Evolutionary conservation across 2,888 invertebrate species (phyloP), one percentile per base, ranked within the genome.

Genomic region (Zeuzera pyrina): DNA sequence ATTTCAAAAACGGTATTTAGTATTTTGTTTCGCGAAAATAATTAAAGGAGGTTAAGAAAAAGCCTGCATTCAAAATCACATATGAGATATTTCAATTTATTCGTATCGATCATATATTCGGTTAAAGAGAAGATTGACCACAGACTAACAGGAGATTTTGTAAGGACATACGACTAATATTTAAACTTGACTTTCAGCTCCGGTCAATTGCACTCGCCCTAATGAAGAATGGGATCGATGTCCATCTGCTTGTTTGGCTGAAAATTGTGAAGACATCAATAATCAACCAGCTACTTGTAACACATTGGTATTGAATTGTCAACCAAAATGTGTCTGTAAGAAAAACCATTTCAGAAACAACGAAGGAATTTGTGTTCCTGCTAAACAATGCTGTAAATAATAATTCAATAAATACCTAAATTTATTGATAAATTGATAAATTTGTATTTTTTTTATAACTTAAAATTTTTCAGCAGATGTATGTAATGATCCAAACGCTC

Each of bases 291-390:
- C 22, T 1, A 33, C 35, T 0, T 66, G 67, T 39, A 52, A 66
- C 30, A 51, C 59, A 1, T 33, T 58, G 1, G 16, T 59, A 1
- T 34, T 50, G 12, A 57, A 62, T 24, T 67, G 67, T 39, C 37
- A 59, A 7, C 67, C 68, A 16, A 39, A 30, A 27, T 66, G 67
- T 30, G 36, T 51, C 2, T 68, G 68, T 26, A 38, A 36, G 25
- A 42, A 63, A 25, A 30, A 40, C 8, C 34, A 44, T 31, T 64
- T 47, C 7, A 60, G 67, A 33, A 35, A 34, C 1, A 35, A 34
- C 1, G 31, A 25, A 0, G 55, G 43, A 7, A 33, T 46, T 6
- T 66, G 66, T 29, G 44, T 66, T 4, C 45, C 49, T 2, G 36
- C 42, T 4, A 14, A 35, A 1, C 36, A 57, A 11, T 65, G 65